phyloP scores from a whole-genome alignment of 2,113 vertebrate species.

The Athene cunicularia region DNA sequence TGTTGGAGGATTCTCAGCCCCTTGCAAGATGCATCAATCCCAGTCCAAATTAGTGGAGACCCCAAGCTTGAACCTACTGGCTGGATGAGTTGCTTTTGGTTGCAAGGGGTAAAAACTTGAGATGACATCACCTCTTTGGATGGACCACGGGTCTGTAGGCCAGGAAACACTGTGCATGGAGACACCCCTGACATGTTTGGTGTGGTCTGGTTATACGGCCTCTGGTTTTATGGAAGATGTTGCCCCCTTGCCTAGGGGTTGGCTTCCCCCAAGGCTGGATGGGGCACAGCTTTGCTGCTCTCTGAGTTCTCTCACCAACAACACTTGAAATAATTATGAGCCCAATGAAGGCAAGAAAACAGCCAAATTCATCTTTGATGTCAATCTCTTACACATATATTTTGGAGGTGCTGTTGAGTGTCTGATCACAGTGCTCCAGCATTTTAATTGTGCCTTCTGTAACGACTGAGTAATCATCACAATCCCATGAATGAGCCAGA shows the following conservation, averaged over 20 bases:
- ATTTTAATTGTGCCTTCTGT: conserved; percentile 2
- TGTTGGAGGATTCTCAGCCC: neutral
- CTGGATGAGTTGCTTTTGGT: neutral
- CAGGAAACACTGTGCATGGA: neutral
- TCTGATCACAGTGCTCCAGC: neutral
- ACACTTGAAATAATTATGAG: neutral
- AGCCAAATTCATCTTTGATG: neutral
- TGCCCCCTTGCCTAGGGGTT: rapidly evolving
- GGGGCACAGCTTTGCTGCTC: neutral
- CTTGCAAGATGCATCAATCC: rapidly evolving
- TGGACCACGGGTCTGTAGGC: neutral
- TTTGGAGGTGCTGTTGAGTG: neutral
- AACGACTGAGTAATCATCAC: conserved; percentile 1
- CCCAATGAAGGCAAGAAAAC: neutral
- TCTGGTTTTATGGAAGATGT: neutral
- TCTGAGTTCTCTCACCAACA: neutral
- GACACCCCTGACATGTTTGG: neutral
- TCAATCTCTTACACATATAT: neutral
- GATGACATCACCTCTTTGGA: neutral
- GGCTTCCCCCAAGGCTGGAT: rapidly evolving
- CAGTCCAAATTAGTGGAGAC: neutral
- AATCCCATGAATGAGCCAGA: neutral
- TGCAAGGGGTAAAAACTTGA: neutral
- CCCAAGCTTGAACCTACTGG: neutral
- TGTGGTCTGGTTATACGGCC: rapidly evolving